Conservation (phyloP, 1,140 invertebrate genomes). For the Coenobita brevimanus region DNA sequence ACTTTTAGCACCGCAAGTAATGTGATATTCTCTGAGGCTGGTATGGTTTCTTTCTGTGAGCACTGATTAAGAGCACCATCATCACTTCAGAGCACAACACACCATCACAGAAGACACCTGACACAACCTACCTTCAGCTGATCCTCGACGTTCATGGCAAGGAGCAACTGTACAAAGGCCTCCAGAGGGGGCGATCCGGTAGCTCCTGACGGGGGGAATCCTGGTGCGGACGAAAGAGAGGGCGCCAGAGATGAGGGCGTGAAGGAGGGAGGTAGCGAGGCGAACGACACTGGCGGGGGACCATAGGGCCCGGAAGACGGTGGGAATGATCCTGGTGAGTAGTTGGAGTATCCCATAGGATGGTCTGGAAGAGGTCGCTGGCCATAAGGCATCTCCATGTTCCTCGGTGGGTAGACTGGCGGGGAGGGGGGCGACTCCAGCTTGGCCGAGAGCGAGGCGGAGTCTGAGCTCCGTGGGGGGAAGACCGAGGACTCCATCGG, state of each 20-base stretch:
- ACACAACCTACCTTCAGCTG: conserved; percentile 69
- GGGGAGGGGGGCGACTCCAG: conserved; percentile 61
- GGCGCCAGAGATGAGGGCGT: conserved; percentile 62
- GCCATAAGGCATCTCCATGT: conserved; percentile 63
- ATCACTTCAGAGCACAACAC: conserved; percentile 35
- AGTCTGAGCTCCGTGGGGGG: conserved; percentile 49
- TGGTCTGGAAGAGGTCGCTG: conserved; percentile 60
- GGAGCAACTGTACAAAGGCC: conserved; percentile 69
- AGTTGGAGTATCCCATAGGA: conserved; percentile 65
- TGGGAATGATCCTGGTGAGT: conserved; percentile 64
- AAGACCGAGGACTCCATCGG: conserved; percentile 54
- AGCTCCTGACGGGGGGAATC: conserved; percentile 64
- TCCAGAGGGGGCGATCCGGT: conserved; percentile 66
- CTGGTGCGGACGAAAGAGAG: conserved; percentile 57
- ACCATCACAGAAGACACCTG: conserved; percentile 34
- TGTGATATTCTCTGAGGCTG: not conserved
- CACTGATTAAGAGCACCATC: conserved; percentile 5
- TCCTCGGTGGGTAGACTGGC: conserved; percentile 61
- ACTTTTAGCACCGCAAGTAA: not conserved
- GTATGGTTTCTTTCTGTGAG: not conserved
- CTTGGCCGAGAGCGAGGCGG: conserved; percentile 49
- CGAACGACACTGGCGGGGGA: conserved; percentile 66
- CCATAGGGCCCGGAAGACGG: conserved; percentile 67
- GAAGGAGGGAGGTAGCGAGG: conserved; percentile 66
- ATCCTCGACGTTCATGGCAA: conserved; percentile 69